Percentiles rank a stretch among this genome's conserved stretches.
phyloP scores from a whole-genome alignment of 2,113 vertebrate genomes.

The Etheostoma cragini region DNA sequence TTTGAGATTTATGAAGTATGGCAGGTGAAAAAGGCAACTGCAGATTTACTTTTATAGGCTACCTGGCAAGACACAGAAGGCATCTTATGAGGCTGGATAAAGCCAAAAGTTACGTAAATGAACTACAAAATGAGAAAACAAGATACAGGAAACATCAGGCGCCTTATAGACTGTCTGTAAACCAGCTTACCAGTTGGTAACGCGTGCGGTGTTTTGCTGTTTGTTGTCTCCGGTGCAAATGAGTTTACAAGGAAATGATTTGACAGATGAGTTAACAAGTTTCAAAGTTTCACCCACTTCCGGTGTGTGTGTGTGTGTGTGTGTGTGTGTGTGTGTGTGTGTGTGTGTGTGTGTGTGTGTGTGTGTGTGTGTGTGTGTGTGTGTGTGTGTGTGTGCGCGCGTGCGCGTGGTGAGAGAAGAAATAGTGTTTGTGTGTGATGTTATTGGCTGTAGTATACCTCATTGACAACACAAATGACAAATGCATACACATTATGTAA shows the following conservation, averaged over 20 bases:
- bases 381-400: slow-evolving; percentile 26
- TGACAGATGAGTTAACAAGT: slow-evolving; percentile 26
- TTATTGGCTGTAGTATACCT: neutral
- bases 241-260: slow-evolving; percentile 57
- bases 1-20: neutral
- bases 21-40: neutral
- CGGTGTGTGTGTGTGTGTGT: slow-evolving; percentile 51
- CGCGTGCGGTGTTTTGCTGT: neutral
- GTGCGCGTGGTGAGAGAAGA: neutral
- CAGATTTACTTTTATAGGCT: neutral
- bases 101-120: neutral
- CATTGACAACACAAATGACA: neutral
- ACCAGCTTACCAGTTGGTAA: slow-evolving; percentile 42
- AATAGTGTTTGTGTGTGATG: neutral
- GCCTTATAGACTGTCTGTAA: neutral
- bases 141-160: neutral
- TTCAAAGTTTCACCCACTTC: slow-evolving; percentile 59
- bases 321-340: neutral
- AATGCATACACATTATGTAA: neutral
- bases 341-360: slow-evolving; percentile 45
- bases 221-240: slow-evolving; percentile 27
- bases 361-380: slow-evolving; percentile 28
- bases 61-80: neutral
- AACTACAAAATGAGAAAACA: neutral
- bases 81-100: neutral